Percentiles rank a stretch among this genome's conserved stretches.
These are phyloP conservation scores for Labrus mixtus DNA, from an alignment of 2,113 vertebrate species.

Conservation along the genomic window DNA sequence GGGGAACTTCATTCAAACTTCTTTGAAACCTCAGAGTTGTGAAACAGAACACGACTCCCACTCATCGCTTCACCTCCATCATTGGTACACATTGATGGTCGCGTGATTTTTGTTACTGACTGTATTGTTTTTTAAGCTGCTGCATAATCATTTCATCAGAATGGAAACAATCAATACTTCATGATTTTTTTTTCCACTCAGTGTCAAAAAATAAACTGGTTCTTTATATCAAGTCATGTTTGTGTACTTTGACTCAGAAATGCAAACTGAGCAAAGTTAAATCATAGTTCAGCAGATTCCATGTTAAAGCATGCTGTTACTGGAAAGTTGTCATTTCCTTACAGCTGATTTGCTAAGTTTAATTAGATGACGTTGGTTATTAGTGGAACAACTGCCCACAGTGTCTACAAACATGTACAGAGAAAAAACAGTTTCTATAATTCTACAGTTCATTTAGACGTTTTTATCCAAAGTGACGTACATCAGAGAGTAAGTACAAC, in stretches of 20 bases:
- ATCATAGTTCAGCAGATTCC: not conserved
- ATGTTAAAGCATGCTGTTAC: not conserved
- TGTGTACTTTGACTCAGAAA: not conserved
- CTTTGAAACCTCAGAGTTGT: conserved; percentile 57
- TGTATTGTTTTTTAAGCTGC: conserved; percentile 14
- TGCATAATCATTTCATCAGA: conserved; percentile 29
- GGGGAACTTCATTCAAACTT: conserved; percentile 62
- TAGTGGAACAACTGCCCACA: conserved; percentile 49
- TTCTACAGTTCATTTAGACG: too few relatives aligned
- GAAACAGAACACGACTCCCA: conserved; percentile 59
- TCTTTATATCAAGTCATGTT: not conserved
- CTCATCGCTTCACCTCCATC: conserved; percentile 38
- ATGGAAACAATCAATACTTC: conserved; percentile 45
- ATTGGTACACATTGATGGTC: conserved; percentile 1
- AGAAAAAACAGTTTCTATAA: too few relatives aligned
- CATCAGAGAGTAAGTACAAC: too few relatives aligned
- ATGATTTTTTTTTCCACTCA: not conserved
- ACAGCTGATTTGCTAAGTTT: not conserved
- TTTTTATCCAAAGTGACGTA: too few relatives aligned
- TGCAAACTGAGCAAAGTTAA: conserved; percentile 8
- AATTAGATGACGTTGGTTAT: conserved; percentile 49
- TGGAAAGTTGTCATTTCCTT: conserved; percentile 14
- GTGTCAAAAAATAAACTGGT: not conserved
- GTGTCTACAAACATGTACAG: conserved; percentile 10
- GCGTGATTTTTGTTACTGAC: conserved; percentile 24